Conservation (phyloP, 2,888 invertebrate genomes). For the Hypselothyrea guttata region DNA sequence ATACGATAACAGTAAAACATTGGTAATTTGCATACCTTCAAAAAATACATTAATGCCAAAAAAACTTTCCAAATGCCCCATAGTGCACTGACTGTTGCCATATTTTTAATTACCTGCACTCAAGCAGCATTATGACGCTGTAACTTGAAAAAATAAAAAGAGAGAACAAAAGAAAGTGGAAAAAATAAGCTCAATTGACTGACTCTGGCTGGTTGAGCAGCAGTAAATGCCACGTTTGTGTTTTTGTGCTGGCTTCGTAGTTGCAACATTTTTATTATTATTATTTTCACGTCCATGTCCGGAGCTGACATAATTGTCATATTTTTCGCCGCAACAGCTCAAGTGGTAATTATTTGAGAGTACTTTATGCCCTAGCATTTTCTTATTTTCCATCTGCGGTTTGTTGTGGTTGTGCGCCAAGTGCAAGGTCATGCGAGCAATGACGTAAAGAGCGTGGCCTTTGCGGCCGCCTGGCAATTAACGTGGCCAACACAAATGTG, state of each 20-base stretch:
- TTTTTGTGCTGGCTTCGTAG: conserved; percentile 5
- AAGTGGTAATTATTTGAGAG: conserved; percentile 63
- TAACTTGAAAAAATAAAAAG: neutral
- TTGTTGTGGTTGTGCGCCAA: too few species aligned
- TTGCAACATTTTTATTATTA: conserved; percentile 22
- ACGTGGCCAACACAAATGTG: conserved; percentile 45
- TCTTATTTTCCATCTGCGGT: too few species aligned
- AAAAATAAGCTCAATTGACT: neutral
- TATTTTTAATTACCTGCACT: conserved; percentile 54
- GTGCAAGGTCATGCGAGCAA: conserved; percentile 57
- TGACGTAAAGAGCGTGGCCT: conserved; percentile 27
- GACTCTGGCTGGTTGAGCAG: conserved; percentile 19
- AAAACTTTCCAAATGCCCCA: too few species aligned
- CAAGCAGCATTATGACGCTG: conserved; percentile 18
- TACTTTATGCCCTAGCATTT: conserved; percentile 19
- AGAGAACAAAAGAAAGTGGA: too few species aligned
- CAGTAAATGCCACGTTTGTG: conserved; percentile 4
- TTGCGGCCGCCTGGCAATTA: conserved; percentile 31
- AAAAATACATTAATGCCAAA: too few species aligned
- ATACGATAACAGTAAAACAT: too few species aligned
- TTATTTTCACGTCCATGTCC: conserved; percentile 26
- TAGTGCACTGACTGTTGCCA: conserved; percentile 1
- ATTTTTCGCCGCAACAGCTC: conserved; percentile 43
- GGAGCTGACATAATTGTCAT: conserved; percentile 58
- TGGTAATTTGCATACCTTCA: too few species aligned